Conservation (phyloP, 2,888 invertebrate species). For the Ormia ochracea region DNA sequence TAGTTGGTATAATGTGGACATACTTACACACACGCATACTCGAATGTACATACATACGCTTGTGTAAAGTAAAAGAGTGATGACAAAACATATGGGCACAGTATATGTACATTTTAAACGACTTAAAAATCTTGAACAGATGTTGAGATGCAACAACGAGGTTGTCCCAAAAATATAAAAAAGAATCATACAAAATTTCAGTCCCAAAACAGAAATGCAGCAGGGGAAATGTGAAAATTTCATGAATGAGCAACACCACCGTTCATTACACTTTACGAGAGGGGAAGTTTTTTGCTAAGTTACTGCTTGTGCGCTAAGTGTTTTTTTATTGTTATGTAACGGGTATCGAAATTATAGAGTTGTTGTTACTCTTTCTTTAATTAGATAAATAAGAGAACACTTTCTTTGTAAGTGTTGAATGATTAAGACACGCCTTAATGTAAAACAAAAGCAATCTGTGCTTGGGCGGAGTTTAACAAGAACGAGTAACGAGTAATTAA, state of each 20-base stretch:
- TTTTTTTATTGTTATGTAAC: no score
- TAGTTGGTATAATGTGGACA: neutral
- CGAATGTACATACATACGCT: no score
- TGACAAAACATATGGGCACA: conserved; percentile 54
- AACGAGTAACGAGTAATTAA: conserved; percentile 43
- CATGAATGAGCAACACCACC: neutral
- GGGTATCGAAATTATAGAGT: neutral
- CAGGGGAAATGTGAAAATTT: conserved; percentile 39
- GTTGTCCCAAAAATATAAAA: conserved; percentile 32
- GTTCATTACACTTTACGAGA: conserved; percentile 2
- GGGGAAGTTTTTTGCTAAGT: conserved; percentile 3
- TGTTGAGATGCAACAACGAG: conserved; percentile 48
- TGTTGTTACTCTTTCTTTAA: neutral
- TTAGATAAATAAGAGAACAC: conserved; percentile 6
- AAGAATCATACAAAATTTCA: neutral
- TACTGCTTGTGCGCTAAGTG: conserved; percentile 21
- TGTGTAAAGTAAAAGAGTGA: no score
- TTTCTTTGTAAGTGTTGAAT: neutral
- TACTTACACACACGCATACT: no score
- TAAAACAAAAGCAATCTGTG: neutral
- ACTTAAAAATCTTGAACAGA: conserved; percentile 57
- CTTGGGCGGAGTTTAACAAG: conserved; percentile 30
- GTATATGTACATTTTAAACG: conserved; percentile 34
- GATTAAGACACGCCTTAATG: conserved; percentile 38
- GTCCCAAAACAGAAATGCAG: conserved; percentile 45